Evolutionary conservation across 2,113 vertebrate genomes (phyloP), one percentile per base, ranked within the genome.

Genomic region (Spizaetus ornatus): DNA sequence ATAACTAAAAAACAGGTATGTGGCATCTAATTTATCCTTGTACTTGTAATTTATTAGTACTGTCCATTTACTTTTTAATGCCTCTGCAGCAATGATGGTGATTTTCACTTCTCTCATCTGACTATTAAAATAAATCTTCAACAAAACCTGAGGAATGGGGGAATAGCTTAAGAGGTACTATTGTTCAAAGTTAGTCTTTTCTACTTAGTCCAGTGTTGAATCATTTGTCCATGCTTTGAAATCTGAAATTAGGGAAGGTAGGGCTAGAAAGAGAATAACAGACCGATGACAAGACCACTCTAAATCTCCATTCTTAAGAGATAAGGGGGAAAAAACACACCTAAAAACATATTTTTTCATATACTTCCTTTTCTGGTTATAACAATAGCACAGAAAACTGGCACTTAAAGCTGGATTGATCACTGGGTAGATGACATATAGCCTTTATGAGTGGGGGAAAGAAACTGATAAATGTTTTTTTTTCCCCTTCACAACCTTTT

Each of bases 401-500:
- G 70, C 94, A 97, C 91, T 97, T 98, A 97, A 97, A 98, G 45
- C 74, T 40, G 82, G 90, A 98, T 97, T 98, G 98, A 98, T 98
- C 16, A 1, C 95, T 94, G 77, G 52, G 82, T 95, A 96, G 83
- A 95, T 98, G 98, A 98, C 97, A 97, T 97, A 97, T 97, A 93
- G 94, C 91, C 58, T 50, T 94, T 92, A 92, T 72, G 95, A 98
- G 96, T 86, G 73, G 93, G 79, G 91, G 45, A 90, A 95, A 96
- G 95, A 97, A 98, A 97, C 95, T 95, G 96, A 98, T 97, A 97
- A 96, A 97, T 98, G 96, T 79, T 95, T 94, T 95, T 93, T 84
- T 96, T 67, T 62, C n/a, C 82, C 95, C 82, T 97, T 97, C 97
- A 96, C 96, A 98, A 98, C 95, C 97, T 98, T 98, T 98, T 96